These are phyloP conservation scores for Pyrgus malvae DNA, from an alignment of 2,888 invertebrate species.

Conservation along the genomic window DNA sequence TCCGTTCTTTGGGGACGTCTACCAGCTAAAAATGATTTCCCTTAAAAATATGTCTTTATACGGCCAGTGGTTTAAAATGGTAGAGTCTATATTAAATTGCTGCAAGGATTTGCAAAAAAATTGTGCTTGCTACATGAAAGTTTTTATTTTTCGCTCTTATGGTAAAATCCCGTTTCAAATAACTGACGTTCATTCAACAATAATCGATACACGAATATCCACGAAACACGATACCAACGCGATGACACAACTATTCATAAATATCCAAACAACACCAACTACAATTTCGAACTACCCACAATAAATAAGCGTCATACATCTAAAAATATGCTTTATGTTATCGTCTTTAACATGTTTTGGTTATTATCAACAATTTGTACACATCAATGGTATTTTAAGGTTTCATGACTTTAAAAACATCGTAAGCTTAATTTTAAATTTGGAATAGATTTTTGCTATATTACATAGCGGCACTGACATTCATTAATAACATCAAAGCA, in stretches of 20 bases:
- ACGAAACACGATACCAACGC: background rate
- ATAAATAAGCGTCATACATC: constrained; percentile 17
- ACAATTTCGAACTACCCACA: constrained; percentile 23
- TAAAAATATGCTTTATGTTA: constrained; percentile 10
- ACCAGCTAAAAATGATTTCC: too few species aligned
- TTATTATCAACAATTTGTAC: constrained; percentile 27
- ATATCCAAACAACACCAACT: constrained; percentile 12
- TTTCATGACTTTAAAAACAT: background rate
- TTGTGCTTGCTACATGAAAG: too few species aligned
- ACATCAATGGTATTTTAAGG: constrained; percentile 17
- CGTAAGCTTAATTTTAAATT: too few species aligned
- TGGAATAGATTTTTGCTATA: too few species aligned
- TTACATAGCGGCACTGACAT: background rate
- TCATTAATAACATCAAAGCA: constrained; percentile 9
- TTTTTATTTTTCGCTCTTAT: too few species aligned
- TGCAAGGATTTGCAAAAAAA: too few species aligned
- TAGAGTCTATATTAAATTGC: too few species aligned
- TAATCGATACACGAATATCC: background rate
- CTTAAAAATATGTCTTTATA: too few species aligned
- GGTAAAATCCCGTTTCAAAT: too few species aligned
- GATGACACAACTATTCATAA: background rate
- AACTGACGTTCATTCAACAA: too few species aligned
- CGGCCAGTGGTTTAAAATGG: too few species aligned
- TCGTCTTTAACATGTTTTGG: constrained; percentile 17
- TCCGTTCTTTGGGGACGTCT: too few species aligned